Evolutionary conservation across 2,797 vertebrate species (phyloP), one percentile per base, ranked within the genome.

Genomic region (Argya squamiceps): DNA sequence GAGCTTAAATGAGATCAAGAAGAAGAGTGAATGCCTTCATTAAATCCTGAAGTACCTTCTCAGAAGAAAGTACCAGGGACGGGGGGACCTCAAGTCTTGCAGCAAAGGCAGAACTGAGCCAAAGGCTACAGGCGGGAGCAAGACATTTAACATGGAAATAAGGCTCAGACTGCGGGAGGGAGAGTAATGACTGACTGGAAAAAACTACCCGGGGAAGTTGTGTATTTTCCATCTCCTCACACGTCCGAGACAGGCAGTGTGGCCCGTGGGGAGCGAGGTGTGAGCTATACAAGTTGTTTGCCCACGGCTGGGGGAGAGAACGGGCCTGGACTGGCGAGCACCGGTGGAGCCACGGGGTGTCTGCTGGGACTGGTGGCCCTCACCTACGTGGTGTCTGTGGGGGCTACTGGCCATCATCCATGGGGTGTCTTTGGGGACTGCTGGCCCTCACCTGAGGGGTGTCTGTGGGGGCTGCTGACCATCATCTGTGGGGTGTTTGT

Each of bases 211-310:
- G 0, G 12, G 79, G 36, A 93, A 43, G 81, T 36, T 79, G 94
- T 74, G 92, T 79, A 94, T 91, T 97, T 96, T 97, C 93, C 96
- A 93, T 96, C 92, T 85, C 87, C 89, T 93, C 87, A 93, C 92
- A 90, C 68, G 2, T 92, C 82, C 36, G 17, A 89, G 92, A 34
- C 93, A 80, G 95, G 95, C 91, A 18, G 17, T 0, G 2, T 11
- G 71, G 92, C 78, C 91, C 18, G 3, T 0, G 15, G 96, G 94
- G 91, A 96, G 77, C 18, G 6, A 86, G 80, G 94, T 94, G 83
- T 23, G 65, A 93, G 90, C 94, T 84, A 46, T 26, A 67, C 58
- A 21, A 89, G 92, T 92, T 67, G 60, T 68, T 92, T 93, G 89
- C 49, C 49, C 60, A 15, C 9, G 15, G 76, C 37, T 41, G 21